These are phyloP conservation scores for Malacoctenus gilli DNA, from an alignment of 2,797 vertebrate species.

Conservation along the genomic window DNA sequence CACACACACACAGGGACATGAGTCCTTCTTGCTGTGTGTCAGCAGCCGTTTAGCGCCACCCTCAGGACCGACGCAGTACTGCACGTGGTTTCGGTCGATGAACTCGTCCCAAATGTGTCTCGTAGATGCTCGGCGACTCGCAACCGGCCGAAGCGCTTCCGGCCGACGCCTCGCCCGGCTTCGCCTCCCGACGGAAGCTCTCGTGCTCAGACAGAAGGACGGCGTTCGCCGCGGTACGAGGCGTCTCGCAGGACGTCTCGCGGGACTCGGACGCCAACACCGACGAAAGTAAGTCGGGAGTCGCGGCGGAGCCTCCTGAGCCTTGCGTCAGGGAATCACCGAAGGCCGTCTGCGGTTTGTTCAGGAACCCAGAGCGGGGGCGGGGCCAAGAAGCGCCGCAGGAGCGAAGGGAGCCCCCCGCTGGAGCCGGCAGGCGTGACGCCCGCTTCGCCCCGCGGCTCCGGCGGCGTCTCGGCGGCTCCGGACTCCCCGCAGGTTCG, in stretches of 20 bases:
- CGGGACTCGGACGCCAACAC: conserved; percentile 17
- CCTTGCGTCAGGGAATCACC: too few relatives aligned
- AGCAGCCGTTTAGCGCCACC: too few relatives aligned
- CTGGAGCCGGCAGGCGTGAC: conserved; percentile 66
- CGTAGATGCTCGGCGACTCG: conserved; percentile 40
- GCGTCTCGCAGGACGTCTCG: not conserved
- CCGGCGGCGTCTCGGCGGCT: not conserved
- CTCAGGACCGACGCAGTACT: too few relatives aligned
- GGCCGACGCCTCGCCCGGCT: conserved; percentile 3
- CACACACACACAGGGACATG: not conserved
- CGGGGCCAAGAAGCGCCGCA: conserved; percentile 28
- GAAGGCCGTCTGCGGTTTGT: too few relatives aligned
- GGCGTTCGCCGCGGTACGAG: rapidly evolving
- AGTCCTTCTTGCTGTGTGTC: too few relatives aligned
- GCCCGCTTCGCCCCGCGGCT: conserved; percentile 38
- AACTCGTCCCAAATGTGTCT: not conserved
- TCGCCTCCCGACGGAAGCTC: conserved; percentile 61
- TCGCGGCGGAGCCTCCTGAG: too few relatives aligned
- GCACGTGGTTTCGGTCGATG: too few relatives aligned
- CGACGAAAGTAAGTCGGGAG: too few relatives aligned
- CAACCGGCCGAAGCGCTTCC: conserved; percentile 28
- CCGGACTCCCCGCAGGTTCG: conserved; percentile 57
- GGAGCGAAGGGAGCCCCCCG: conserved; percentile 52
- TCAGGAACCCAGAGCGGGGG: too few relatives aligned
- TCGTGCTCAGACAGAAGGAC: conserved; percentile 13